These are phyloP conservation scores for Sebastes flavidus DNA, from an alignment of 2,797 vertebrate genomes.

Conservation along the genomic window DNA sequence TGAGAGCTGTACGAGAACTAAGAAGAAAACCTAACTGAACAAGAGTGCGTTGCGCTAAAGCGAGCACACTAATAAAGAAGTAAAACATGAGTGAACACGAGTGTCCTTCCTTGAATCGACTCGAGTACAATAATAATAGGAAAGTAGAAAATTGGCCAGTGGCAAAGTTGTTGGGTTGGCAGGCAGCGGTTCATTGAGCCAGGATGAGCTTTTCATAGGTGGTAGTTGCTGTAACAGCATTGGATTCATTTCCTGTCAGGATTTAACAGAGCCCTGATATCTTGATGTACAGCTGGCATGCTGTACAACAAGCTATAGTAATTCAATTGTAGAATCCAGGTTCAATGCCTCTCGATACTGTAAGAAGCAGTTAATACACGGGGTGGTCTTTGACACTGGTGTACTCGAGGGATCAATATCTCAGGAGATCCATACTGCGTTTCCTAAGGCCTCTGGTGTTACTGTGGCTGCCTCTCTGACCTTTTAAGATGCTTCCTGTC, in stretches of 20 bases:
- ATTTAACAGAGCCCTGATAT: neutral
- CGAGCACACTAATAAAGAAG: neutral
- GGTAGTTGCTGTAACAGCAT: neutral
- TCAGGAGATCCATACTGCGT: conserved; percentile 26
- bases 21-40: neutral
- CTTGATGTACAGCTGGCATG: neutral
- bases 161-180: neutral
- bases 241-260: neutral
- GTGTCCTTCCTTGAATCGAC: neutral
- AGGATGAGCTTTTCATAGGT: neutral
- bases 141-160: neutral
- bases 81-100: neutral
- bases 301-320: neutral
- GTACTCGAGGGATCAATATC: conserved; percentile 30
- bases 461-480: conserved; percentile 31
- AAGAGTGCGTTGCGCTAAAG: neutral
- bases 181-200: conserved; percentile 1
- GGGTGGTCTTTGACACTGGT: neutral
- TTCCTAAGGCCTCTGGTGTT: conserved; percentile 15
- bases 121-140: neutral
- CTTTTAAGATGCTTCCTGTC: conserved; percentile 34
- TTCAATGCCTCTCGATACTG: neutral
- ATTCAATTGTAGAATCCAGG: neutral
- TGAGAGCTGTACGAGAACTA: neutral
- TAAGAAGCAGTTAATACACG: neutral